phyloP scores from a whole-genome alignment of 2,797 vertebrate genomes.

The Hypotaenidia okinawae region DNA sequence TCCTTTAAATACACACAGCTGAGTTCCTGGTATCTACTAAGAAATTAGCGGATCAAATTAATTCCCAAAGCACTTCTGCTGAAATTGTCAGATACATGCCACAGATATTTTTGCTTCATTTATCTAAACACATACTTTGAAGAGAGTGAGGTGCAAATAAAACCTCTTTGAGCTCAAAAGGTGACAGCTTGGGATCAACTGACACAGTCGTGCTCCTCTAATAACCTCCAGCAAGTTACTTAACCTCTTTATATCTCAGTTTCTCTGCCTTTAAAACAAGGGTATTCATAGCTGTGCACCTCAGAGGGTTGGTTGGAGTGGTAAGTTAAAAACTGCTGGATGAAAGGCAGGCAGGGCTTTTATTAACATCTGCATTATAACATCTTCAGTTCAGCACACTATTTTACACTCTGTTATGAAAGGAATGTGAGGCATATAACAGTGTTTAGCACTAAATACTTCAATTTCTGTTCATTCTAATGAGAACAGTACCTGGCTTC shows the following conservation, averaged over 20 bases:
- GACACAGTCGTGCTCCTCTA: neutral
- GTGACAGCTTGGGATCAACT: neutral
- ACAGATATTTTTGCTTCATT: neutral
- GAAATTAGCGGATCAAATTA: constrained; percentile 29
- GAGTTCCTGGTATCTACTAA: neutral
- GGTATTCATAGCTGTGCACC: neutral
- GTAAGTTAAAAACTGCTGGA: neutral
- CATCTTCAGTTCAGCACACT: neutral
- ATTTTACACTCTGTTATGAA: neutral
- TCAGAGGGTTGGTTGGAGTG: neutral
- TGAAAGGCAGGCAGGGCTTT: neutral
- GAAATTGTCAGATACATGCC: neutral
- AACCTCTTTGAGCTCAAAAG: neutral
- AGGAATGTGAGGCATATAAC: neutral
- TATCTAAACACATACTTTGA: neutral
- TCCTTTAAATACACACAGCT: neutral
- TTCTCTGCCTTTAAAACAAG: constrained; percentile 24
- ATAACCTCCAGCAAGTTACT: constrained; percentile 26
- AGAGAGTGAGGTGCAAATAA: neutral
- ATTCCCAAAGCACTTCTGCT: neutral
- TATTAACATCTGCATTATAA: neutral
- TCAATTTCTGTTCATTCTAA: neutral
- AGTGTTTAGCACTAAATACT: neutral
- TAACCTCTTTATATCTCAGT: neutral
- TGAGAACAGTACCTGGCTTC: neutral